These are phyloP conservation scores for Elanus axillaris DNA, from an alignment of 2,113 vertebrate genomes.

Conservation along the genomic window DNA sequence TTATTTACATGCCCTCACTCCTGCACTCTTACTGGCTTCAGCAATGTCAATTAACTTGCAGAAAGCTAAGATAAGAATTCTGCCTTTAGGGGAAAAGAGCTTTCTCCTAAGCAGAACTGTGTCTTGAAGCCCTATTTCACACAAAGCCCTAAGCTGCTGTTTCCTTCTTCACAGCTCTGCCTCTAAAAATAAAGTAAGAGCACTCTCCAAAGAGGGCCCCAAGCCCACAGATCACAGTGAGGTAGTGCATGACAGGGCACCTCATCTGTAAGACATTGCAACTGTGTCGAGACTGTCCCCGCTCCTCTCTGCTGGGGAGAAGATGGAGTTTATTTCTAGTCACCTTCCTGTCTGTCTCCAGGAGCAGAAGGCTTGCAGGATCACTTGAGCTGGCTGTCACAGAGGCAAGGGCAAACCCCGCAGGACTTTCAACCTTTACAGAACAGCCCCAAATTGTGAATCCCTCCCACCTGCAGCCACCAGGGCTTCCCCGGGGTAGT, in stretches of 20 bases:
- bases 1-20: neutral
- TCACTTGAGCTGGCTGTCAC: neutral
- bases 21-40: neutral
- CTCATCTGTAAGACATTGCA: neutral
- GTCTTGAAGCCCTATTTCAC: neutral
- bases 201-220: neutral
- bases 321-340: neutral
- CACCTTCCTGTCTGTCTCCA: neutral
- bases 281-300: neutral
- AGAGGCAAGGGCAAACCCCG: neutral
- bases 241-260: neutral
- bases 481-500: neutral
- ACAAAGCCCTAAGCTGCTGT: neutral
- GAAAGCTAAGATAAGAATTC: neutral
- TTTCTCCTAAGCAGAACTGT: neutral
- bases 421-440: neutral
- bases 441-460: neutral
- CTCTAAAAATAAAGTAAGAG: neutral
- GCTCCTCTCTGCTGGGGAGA: neutral
- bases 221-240: neutral
- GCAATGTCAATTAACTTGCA: neutral
- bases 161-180: neutral
- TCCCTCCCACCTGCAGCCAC: neutral
- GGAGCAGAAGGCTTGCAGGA: neutral
- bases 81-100: neutral